Evolutionary conservation across 2,888 invertebrate species (phyloP), one percentile per base, ranked within the genome.

Genomic region (Cheilosia vernalis): DNA sequence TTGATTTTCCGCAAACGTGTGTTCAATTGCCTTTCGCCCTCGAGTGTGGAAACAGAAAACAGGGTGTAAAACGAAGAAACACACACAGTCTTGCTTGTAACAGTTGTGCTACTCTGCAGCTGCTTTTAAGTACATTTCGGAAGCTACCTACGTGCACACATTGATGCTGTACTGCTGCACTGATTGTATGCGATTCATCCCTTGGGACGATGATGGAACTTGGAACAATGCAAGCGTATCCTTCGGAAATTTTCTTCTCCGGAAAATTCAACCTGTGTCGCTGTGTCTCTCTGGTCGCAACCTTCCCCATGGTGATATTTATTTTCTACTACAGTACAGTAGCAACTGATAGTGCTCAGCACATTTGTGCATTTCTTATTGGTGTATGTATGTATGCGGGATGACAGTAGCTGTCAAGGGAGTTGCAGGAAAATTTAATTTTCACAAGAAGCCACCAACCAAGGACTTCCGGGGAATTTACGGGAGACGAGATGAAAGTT

Each of bases 1-100:
- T 84, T 84, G 84, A 84, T 84, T 84, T 84, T 84, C 84, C 84
- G 69, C 84, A 84, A 74, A 42, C 70, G 84, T 74, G 69, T 79
- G 74, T 79, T 69, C 79, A 73, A 69, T 74, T 53, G 67, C 60
- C 44, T n/a, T 63, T 33, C 47, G 27, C 37, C 58, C 47, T 47
- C 47, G 47, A 19, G 61, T 40, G 73, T 69, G 51, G 53, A 74
- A 69, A 47, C 37, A 30, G 64, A 74, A 74, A 74, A 27, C 13
- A 33, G 74, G 58, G 79, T 74, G 56, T 58, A 60, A 69, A 67
- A 13, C n/a, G 49, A 33, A 3, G 21, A 53, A 17, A 51, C 49
- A 63, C 53, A 70, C 19, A 33, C 33, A 42, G 30, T 5, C 30
- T 19, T 55, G 6, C 63, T 53, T 56, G 63, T 60, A 37, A 37